Evolutionary conservation across 2,888 invertebrate genomes (phyloP).

Genomic region (Drosophila paracracens): DNA sequence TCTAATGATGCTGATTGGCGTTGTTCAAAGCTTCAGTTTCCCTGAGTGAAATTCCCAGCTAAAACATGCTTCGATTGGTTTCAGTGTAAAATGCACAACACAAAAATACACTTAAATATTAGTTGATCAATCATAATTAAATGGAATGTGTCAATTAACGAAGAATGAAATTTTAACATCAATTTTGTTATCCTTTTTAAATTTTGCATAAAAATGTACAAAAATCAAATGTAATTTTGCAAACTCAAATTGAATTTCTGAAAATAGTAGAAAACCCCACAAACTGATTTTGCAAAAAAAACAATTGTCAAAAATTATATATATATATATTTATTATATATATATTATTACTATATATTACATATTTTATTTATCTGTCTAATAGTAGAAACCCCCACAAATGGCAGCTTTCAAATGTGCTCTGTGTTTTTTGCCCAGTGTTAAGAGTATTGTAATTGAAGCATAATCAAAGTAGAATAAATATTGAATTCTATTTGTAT

Average conservation of each 20-base stretch:
- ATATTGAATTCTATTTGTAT: background rate
- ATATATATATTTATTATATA: too few relatives aligned
- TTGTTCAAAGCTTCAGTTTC: background rate
- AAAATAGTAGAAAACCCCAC: background rate
- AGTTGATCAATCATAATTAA: background rate
- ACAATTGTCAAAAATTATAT: background rate
- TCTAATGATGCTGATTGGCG: background rate
- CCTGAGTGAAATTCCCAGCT: background rate
- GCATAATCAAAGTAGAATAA: background rate
- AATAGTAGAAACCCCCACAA: background rate
- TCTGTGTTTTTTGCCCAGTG: background rate
- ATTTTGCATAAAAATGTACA: background rate
- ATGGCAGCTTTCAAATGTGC: background rate
- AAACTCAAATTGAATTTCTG: background rate
- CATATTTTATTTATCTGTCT: background rate
- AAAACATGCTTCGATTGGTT: background rate
- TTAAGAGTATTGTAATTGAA: background rate
- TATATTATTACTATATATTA: too few relatives aligned
- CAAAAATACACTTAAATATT: background rate
- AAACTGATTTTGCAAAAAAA: background rate
- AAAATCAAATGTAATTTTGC: background rate
- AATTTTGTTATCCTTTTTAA: background rate
- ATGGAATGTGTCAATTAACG: background rate
- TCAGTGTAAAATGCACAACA: background rate
- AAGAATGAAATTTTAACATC: background rate